Evolutionary conservation across 30 jellyfish, hydroid and myxozoan genomes (phyloP).

Genomic region (Pseudorhiza aurosa): DNA sequence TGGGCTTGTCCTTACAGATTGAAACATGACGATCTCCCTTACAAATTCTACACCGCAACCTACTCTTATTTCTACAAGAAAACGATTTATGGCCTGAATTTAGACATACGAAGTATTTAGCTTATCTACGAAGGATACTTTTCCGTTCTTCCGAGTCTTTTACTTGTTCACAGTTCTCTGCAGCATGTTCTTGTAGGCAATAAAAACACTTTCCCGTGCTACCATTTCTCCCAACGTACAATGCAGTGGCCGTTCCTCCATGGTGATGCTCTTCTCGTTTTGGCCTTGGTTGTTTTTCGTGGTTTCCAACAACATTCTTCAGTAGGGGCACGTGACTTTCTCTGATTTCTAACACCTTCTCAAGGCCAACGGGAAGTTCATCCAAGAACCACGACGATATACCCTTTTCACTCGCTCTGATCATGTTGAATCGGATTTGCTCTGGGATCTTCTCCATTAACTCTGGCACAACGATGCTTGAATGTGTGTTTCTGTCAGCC

Average conservation of each 20-base stretch:
- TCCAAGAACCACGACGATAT: not conserved
- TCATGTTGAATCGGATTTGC: constrained; percentile 11
- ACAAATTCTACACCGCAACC: too few relatives aligned
- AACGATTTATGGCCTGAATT: not conserved
- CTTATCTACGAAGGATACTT: not conserved
- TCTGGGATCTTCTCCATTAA: constrained; percentile 58
- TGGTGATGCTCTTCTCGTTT: not conserved
- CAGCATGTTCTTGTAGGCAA: not conserved
- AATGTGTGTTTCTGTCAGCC: constrained; percentile 25
- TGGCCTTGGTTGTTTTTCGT: not conserved
- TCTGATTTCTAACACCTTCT: not conserved
- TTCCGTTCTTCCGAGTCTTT: not conserved
- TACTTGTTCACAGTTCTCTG: not conserved
- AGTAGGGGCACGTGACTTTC: not conserved
- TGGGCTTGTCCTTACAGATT: constrained; percentile 7
- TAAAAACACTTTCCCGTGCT: not conserved
- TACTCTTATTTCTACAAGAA: not conserved
- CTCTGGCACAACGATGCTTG: constrained; percentile 30
- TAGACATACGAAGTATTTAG: not conserved
- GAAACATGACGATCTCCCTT: too few relatives aligned
- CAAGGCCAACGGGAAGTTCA: not conserved
- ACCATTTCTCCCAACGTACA: not conserved
- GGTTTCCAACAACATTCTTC: not conserved
- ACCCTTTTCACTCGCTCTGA: constrained; percentile 4
- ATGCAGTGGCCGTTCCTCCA: not conserved